Evolutionary conservation across 2,888 invertebrate genomes (phyloP).

Genomic region (Chirona hameri): DNA sequence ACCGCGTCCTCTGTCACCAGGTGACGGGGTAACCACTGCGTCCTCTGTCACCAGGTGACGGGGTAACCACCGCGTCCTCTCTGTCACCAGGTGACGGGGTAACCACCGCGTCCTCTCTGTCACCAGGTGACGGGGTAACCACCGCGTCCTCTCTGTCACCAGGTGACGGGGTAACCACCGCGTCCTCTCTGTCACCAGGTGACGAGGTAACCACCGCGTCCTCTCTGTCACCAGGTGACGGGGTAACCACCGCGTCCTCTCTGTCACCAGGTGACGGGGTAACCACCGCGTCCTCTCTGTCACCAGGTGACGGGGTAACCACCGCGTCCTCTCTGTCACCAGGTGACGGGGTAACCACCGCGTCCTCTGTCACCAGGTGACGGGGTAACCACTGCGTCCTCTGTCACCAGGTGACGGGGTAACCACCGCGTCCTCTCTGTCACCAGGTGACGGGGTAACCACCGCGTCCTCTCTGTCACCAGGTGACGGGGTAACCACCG

Average conservation of each 20-base stretch:
- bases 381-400: constrained; percentile 72
- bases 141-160: constrained; percentile 34
- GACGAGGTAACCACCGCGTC: constrained; percentile 78
- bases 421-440: constrained; percentile 48
- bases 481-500: constrained; percentile 94
- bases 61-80: constrained; percentile 67
- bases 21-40: constrained; percentile 88
- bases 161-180: constrained; percentile 94
- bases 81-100: constrained; percentile 76
- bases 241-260: constrained; percentile 67
- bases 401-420: constrained; percentile 76
- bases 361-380: constrained; percentile 58
- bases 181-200: constrained; percentile 55
- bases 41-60: constrained; percentile 62
- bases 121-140: constrained; percentile 89
- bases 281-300: constrained; percentile 48
- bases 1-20: constrained; percentile 49
- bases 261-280: constrained; percentile 76
- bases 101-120: constrained; percentile 48
- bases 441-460: constrained; percentile 89
- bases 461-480: constrained; percentile 34
- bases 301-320: constrained; percentile 89
- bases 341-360: constrained; percentile 94
- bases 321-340: constrained; percentile 34
- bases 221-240: constrained; percentile 62